Conservation (phyloP, 2,888 invertebrate genomes). For the Hedya salicella region DNA sequence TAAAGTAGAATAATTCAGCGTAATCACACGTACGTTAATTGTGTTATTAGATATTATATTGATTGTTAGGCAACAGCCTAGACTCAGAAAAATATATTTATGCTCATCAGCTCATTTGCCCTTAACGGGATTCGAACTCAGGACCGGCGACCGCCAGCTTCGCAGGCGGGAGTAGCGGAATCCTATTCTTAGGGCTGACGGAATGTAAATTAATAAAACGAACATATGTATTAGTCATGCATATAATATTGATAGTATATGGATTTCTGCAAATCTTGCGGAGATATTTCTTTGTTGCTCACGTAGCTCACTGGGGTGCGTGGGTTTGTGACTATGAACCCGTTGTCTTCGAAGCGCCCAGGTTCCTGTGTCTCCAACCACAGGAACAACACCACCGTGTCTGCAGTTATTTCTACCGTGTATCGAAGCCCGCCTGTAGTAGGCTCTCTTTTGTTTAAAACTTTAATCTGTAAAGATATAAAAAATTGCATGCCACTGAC, state of each 20-base stretch:
- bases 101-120: too few species aligned
- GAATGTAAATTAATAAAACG: too few species aligned
- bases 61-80: too few species aligned
- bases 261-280: slow-evolving; percentile 56
- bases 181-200: too few species aligned
- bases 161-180: too few species aligned
- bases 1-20: too few species aligned
- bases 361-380: slow-evolving; percentile 86
- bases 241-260: slow-evolving; percentile 70
- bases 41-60: too few species aligned
- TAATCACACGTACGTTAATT: too few species aligned
- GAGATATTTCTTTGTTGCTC: slow-evolving; percentile 52
- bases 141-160: too few species aligned
- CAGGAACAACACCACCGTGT: slow-evolving; percentile 87
- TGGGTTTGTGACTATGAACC: slow-evolving; percentile 83
- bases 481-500: neutral
- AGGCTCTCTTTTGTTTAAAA: slow-evolving; percentile 15
- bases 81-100: too few species aligned
- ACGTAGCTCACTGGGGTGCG: slow-evolving; percentile 54
- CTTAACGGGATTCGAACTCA: too few species aligned
- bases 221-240: slow-evolving; percentile 50
- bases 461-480: slow-evolving; percentile 32
- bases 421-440: slow-evolving; percentile 46
- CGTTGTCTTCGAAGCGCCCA: slow-evolving; percentile 91
- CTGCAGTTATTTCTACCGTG: slow-evolving; percentile 64